Base-by-base conservation (phyloP, 1,140 invertebrate genomes). In the Drosophila saltans region DNA sequence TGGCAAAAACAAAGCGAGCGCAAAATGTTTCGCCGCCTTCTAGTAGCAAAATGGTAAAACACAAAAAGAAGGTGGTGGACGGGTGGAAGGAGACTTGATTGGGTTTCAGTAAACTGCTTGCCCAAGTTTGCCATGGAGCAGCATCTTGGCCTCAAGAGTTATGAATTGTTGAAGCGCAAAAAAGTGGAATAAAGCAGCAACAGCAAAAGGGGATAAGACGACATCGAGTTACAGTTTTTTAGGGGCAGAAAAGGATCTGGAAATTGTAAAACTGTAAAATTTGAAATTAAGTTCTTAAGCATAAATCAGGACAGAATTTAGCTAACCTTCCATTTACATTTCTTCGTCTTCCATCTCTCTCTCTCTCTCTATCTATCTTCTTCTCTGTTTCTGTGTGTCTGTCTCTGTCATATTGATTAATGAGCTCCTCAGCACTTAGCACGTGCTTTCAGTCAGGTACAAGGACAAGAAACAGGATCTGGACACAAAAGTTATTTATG, bases 371-470 rank as follows among this genome's bases (percentile, higher is more conserved):
- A 10, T 40, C n/a, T 21, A 16, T 66, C 28, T 55, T n/a, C 4
- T 8, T 60, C 60, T 39, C 28, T 43, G 11, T 16, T 36, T 9
- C 16, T 11, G 3, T 24, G n/a, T n/a, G 58, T 45, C 58, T 56
- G 61, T 61, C 52, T 26, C 67, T 58, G 43, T 52, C 68, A 69
- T 62, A 81, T 89, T 89, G 84, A 89, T 89, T 78, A 89, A 89
- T 89, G 84, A 69, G 56, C 57, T 26, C 74, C 66, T 63, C 74
- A 78, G 77, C 74, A 84, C 80, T 90, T 90, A 89, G 84, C 84
- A 89, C 84, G 84, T 89, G 85, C 84, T 78, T 65, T 16, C 75
- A 67, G 72, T 59, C 82, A 86, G 79, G 83, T 82, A 89, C 78
- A 81, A 85, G 82, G 78, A 78, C 75, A 70, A 26, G 61, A 28